phyloP scores from a whole-genome alignment of 1,140 invertebrate species.

The Dendroctonus ponderosae region DNA sequence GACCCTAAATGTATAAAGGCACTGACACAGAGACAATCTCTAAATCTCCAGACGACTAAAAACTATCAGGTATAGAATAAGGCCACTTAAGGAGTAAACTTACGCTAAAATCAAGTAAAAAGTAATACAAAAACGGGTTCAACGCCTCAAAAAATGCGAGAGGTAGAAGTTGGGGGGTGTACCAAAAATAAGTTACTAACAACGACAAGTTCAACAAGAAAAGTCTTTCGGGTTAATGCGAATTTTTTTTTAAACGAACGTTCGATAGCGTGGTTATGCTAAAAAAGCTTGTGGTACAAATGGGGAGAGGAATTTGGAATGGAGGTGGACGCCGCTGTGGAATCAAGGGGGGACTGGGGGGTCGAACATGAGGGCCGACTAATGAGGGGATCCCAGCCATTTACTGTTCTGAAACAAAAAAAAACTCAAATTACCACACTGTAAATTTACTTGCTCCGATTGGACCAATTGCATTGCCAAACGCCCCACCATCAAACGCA shows the following conservation, averaged over 20 bases:
- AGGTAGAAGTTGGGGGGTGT: conserved; percentile 29
- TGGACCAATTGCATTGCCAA: too few relatives aligned
- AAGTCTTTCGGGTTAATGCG: not conserved
- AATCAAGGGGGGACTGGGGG: conserved; percentile 40
- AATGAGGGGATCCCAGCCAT: conserved; percentile 42
- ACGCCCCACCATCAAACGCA: too few relatives aligned
- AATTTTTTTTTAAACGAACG: conserved; percentile 16
- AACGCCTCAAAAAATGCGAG: conserved; percentile 20
- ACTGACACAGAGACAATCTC: conserved; percentile 18
- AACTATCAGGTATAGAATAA: conserved; percentile 39
- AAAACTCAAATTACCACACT: conserved; percentile 5
- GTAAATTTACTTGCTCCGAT: too few relatives aligned
- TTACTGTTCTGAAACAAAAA: conserved; percentile 46
- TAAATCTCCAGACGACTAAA: conserved; percentile 10
- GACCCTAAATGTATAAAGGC: conserved; percentile 24
- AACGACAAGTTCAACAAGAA: conserved; percentile 1
- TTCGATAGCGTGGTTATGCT: conserved; percentile 5
- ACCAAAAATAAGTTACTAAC: conserved; percentile 25
- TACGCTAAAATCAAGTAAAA: conserved; percentile 29
- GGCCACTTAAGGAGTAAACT: conserved; percentile 38
- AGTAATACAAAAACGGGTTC: conserved; percentile 17
- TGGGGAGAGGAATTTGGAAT: conserved; percentile 31
- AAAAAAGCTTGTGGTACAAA: conserved; percentile 11
- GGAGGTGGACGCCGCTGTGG: conserved; percentile 37
- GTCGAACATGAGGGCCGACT: conserved; percentile 44